phyloP scores from a whole-genome alignment of 2,888 invertebrate species.

The Sinodicranocentrus sp. region DNA sequence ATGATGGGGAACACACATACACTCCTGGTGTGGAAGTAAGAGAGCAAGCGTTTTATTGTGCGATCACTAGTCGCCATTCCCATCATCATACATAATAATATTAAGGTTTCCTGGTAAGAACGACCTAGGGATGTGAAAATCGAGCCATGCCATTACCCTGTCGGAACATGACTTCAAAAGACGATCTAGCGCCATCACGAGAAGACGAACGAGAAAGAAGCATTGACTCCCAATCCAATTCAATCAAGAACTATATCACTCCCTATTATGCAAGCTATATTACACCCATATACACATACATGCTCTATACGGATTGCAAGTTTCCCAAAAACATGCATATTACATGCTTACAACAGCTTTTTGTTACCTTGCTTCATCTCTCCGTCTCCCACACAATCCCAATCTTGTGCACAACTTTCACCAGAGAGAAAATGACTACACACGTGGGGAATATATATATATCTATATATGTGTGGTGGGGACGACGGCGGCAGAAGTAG shows the following conservation, averaged over 20 bases:
- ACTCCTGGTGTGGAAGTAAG: neutral
- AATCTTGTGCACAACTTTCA: no score
- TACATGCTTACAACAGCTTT: no score
- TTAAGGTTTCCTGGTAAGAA: conserved; percentile 28
- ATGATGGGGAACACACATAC: neutral
- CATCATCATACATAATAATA: conserved; percentile 48
- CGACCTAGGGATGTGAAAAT: conserved; percentile 34
- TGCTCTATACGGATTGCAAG: no score
- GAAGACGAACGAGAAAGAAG: conserved; percentile 23
- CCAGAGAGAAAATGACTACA: no score
- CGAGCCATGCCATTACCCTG: conserved; percentile 27
- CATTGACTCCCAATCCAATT: conserved; percentile 55
- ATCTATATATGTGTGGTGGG: neutral
- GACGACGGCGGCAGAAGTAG: no score
- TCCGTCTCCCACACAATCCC: no score
- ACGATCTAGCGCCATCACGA: conserved; percentile 15
- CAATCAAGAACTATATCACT: conserved; percentile 56
- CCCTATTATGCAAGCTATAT: conserved; percentile 20
- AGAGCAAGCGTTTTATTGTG: conserved; percentile 22
- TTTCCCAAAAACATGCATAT: no score
- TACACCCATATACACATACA: no score
- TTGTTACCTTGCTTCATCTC: no score
- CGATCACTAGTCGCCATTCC: conserved; percentile 16
- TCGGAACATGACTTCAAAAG: conserved; percentile 54
- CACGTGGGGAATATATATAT: conserved; percentile 1